phyloP scores from a whole-genome alignment of 2,888 invertebrate genomes.

The Aphrophora alni region DNA sequence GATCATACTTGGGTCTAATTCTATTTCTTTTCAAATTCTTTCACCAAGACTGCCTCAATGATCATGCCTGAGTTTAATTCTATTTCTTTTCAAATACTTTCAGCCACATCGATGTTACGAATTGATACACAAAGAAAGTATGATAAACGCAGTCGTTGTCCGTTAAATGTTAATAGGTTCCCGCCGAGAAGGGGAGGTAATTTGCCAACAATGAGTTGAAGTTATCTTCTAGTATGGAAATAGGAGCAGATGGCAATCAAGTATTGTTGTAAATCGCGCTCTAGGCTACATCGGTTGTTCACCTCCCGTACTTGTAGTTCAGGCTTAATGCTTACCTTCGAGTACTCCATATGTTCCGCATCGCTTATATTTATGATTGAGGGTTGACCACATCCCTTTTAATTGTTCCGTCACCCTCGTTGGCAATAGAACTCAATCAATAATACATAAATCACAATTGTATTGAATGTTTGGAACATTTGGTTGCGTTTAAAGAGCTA shows the following conservation, averaged over 20 bases:
- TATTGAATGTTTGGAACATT: not conserved
- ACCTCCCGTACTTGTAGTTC: not conserved
- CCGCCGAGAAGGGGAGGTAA: not conserved
- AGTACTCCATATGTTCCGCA: not conserved
- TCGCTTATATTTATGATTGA: not conserved
- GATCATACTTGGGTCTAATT: not conserved
- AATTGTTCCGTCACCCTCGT: not conserved
- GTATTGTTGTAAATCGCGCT: slow-evolving; percentile 1
- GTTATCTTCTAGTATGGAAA: slow-evolving; percentile 2
- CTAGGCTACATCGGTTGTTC: not conserved
- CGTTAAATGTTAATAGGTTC: not conserved
- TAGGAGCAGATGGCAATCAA: slow-evolving; percentile 6
- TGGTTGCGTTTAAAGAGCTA: not conserved
- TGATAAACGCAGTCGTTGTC: not conserved
- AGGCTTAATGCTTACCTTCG: not conserved
- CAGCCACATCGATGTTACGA: not conserved
- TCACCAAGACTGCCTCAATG: not conserved
- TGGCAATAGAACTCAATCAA: not conserved
- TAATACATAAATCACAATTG: not conserved
- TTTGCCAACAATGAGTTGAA: slow-evolving; percentile 1
- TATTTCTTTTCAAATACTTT: not conserved
- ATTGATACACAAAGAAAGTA: not conserved
- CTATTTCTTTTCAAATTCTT: not conserved
- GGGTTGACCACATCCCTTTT: not conserved
- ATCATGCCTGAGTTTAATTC: not conserved